Base-by-base conservation (phyloP, 2,888 invertebrate genomes). In the Rotaria socialis region DNA sequence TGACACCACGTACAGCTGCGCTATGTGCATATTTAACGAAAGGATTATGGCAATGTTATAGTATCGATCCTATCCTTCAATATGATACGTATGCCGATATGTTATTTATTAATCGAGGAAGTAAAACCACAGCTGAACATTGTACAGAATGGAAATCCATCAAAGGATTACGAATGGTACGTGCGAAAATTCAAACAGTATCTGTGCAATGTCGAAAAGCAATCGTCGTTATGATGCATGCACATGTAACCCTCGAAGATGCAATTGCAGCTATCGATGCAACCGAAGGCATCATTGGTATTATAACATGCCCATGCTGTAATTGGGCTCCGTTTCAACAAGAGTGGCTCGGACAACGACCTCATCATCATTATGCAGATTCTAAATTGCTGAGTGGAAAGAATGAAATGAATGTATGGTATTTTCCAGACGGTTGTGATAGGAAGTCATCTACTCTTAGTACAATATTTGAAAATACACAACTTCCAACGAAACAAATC, bases 211-310 rank as follows among this genome's bases (percentile, higher is more conserved):
- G 67, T 67, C 67, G 67, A 67, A 14, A 67, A 67, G 67, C 67
- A 35, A 67, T 67, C 35, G 35, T 67, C 4, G 67, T 67, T 67
- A 67, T 67, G 67, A 67, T 67, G 67, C 67, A 67, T 67, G 67
- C 67, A 5, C 67, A 67, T 67, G 67, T 67, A 1, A 67, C 35
- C 16, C 14, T 67, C 5, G 67, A 67, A 35, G 67, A 67, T 35
- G 67, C 67, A 1, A 67, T 67, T 27, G 2, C 19, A 35, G 67
- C 67, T 16, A 16, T 67, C 4, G 67, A 67, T 41, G 67, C 67
- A 35, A 35, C 67, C 19, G 67, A 67, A 41, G 67, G 67, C 7
- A 67, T 67, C 7, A 1, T 35, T 67, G 67, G 67, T 19, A 35
- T 67, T 67, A 35, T 67, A 10, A 67, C 67, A 67, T 67, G 67